A percentile compares a stretch with the other conserved stretches of the same genome.
These are phyloP conservation scores for Sebastes miniatus DNA, from an alignment of 2,797 vertebrate species.

Conservation along the genomic window DNA sequence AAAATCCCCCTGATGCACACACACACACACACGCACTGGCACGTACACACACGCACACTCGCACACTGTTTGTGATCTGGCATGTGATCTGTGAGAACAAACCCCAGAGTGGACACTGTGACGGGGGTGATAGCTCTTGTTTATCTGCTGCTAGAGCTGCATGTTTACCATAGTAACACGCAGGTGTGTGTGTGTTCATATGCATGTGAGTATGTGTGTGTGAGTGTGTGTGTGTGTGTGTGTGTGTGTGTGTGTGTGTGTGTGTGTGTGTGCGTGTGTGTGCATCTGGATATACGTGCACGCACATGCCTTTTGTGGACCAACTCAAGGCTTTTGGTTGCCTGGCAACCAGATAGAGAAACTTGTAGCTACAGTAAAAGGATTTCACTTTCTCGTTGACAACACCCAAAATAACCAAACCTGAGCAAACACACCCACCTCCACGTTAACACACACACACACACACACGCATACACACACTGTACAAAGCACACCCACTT, in stretches of 20 bases:
- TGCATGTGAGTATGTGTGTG: not conserved
- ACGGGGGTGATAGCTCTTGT: slow-evolving; percentile 61
- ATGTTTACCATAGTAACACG: slow-evolving; percentile 57
- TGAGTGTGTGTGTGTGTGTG: not conserved
- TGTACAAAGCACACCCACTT: slow-evolving; percentile 22
- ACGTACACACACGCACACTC: not conserved
- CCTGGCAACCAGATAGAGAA: slow-evolving; percentile 71
- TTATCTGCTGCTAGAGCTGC: slow-evolving; percentile 53
- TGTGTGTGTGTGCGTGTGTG: not conserved
- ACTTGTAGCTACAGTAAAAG: slow-evolving; percentile 65
- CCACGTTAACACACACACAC: slow-evolving; percentile 1
- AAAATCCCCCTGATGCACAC: slow-evolving; percentile 35
- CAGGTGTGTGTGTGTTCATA: slow-evolving; percentile 25
- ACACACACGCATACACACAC: not conserved
- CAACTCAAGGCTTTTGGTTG: slow-evolving; percentile 74
- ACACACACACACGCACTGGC: not conserved
- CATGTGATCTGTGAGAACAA: slow-evolving; percentile 69
- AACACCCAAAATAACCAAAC: slow-evolving; percentile 67
- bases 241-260: not conserved
- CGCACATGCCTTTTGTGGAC: slow-evolving; percentile 53
- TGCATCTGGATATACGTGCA: slow-evolving; percentile 21
- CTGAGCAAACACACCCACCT: slow-evolving; percentile 51
- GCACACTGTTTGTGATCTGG: slow-evolving; percentile 62
- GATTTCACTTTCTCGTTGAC: slow-evolving; percentile 58
- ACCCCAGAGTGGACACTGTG: slow-evolving; percentile 70